Evolutionary conservation across 37 sponge, comb jelly and placozoan genomes (phyloP).

Genomic region (Bolinopsis microptera): DNA sequence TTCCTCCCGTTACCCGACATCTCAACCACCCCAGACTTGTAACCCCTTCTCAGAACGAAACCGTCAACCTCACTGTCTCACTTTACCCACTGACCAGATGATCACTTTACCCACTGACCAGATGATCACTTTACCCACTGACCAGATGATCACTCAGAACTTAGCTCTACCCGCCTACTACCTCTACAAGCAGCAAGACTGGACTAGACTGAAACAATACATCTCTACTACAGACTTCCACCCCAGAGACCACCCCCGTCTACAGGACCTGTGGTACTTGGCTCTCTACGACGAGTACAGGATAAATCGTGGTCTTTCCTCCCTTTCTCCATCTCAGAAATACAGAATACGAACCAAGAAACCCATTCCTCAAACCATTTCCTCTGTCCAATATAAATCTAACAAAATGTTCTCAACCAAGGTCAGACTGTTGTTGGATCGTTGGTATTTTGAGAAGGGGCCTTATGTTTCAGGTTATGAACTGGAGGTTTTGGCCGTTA

Average conservation of each 20-base stretch:
- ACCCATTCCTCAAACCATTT: not conserved
- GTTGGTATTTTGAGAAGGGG: not conserved
- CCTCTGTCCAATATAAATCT: not conserved
- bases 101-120: too few species aligned
- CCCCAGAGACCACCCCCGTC: not conserved
- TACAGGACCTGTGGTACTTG: conserved; percentile 13
- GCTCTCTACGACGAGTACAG: not conserved
- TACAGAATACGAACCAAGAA: not conserved
- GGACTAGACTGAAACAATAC: not conserved
- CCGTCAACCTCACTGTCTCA: too few species aligned
- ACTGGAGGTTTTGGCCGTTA: not conserved
- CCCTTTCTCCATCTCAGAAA: conserved; percentile 4
- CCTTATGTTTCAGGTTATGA: not conserved
- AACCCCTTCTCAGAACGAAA: too few species aligned
- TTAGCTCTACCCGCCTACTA: not conserved
- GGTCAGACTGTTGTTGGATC: not conserved
- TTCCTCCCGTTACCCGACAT: too few species aligned
- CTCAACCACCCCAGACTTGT: too few species aligned
- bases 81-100: too few species aligned
- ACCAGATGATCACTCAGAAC: too few species aligned
- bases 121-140: too few species aligned
- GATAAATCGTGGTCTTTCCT: not conserved
- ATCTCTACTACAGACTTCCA: not conserved
- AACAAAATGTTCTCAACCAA: not conserved
- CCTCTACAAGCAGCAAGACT: not conserved